Evolutionary conservation across 2,113 vertebrate genomes (phyloP).

Genomic region (Syrrhaptes paradoxus): DNA sequence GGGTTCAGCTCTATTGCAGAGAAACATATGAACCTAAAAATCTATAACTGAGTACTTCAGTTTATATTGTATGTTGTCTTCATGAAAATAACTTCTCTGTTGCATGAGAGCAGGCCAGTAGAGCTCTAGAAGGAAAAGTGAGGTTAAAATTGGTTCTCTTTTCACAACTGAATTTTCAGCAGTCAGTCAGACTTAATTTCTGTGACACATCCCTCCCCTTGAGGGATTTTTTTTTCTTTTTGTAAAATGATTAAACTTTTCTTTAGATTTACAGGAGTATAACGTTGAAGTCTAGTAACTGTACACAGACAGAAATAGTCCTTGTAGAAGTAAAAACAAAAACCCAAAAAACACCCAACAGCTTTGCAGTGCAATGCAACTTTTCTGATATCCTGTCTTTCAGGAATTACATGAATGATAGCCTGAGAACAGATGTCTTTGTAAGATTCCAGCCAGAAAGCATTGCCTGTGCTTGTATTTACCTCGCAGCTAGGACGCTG

Average conservation of each 20-base stretch:
- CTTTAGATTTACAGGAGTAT: conserved; percentile 47
- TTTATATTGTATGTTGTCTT: conserved; percentile 49
- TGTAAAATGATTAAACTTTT: background rate
- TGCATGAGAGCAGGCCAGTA: conserved; percentile 78
- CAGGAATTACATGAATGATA: conserved; percentile 93
- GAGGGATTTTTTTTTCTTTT: background rate
- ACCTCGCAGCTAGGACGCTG: conserved; percentile 81
- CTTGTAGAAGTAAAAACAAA: background rate
- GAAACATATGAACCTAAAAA: conserved; percentile 62
- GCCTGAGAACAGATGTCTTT: conserved; percentile 87
- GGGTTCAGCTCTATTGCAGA: conserved; percentile 62
- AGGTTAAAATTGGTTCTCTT: conserved; percentile 85
- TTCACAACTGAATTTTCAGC: conserved; percentile 65
- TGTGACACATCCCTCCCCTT: conserved; percentile 14
- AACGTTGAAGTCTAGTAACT: conserved; percentile 26
- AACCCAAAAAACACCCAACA: accelerated
- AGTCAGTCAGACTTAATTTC: conserved; percentile 57
- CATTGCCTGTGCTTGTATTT: conserved; percentile 87
- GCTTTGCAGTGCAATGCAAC: background rate
- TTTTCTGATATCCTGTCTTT: conserved; percentile 9
- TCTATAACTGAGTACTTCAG: conserved; percentile 44
- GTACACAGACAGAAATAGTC: conserved; percentile 38
- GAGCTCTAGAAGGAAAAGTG: conserved; percentile 65
- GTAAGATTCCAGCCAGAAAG: conserved; percentile 85
- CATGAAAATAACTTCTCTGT: conserved; percentile 34